These are phyloP conservation scores for Hermaeophaga mercurialis DNA, from an alignment of 2,888 invertebrate species.

Conservation along the genomic window DNA sequence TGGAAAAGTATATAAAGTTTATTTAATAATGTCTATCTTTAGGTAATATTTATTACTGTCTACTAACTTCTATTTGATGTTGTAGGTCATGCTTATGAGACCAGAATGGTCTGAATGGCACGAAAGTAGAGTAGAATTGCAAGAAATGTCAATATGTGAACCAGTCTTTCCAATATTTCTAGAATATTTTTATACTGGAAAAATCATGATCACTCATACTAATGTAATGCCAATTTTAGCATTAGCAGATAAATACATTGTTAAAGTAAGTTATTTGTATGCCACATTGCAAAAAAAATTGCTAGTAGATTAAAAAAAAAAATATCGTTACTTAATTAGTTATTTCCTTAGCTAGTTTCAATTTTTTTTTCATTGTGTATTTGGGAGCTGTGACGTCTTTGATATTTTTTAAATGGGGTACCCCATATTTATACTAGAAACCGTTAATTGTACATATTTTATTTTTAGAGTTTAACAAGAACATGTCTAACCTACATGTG, in stretches of 20 bases:
- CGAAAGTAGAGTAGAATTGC: constrained; percentile 80
- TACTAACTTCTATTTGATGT: no score
- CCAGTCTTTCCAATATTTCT: constrained; percentile 87
- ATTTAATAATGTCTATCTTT: no score
- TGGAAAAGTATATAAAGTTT: no score
- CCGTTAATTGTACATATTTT: constrained; percentile 6
- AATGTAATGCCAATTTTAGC: constrained; percentile 87
- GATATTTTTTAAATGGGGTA: no score
- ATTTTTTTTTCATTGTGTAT: no score
- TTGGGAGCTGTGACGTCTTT: no score
- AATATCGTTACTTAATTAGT: no score
- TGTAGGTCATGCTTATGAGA: constrained; percentile 96
- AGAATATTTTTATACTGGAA: constrained; percentile 87
- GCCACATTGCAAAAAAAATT: no score
- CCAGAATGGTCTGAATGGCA: constrained; percentile 92
- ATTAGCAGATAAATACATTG: constrained; percentile 94
- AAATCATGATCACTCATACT: constrained; percentile 81
- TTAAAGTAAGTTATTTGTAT: constrained; percentile 64
- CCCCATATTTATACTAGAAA: no score
- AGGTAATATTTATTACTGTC: no score
- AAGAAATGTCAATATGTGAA: constrained; percentile 85
- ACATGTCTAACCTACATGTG: constrained; percentile 89
- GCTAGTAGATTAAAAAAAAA: no score
- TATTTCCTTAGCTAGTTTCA: no score
- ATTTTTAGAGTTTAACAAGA: constrained; percentile 73